A percentile compares a stretch with the other conserved stretches of the same genome.
These are phyloP conservation scores for Diabrotica undecimpunctata DNA, from an alignment of 1,140 invertebrate species.

Conservation along the genomic window DNA sequence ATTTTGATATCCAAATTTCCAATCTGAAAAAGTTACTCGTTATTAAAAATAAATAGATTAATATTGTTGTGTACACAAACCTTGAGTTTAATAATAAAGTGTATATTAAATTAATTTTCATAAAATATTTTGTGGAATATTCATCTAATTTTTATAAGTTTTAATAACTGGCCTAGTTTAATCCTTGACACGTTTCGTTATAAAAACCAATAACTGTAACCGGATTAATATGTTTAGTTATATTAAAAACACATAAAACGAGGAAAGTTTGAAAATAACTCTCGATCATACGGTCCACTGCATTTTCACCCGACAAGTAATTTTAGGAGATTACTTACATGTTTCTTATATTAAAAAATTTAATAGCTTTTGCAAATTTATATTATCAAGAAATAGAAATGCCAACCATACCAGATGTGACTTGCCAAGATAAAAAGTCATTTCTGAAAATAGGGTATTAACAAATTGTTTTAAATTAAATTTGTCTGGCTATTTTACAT, in stretches of 20 bases:
- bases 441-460: background rate
- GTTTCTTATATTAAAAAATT: background rate
- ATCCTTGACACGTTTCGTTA: background rate
- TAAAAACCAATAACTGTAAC: background rate
- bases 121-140: no score
- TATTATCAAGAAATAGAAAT: background rate
- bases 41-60: no score
- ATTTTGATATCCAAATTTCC: no score
- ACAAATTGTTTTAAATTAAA: background rate
- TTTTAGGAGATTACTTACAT: background rate
- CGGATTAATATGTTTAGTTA: background rate
- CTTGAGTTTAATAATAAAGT: no score
- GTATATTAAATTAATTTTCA: no score
- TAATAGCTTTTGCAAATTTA: background rate
- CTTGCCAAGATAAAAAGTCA: background rate
- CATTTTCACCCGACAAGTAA: background rate
- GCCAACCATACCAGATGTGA: background rate
- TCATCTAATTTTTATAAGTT: no score
- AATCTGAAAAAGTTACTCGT: no score
- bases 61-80: no score
- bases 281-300: background rate
- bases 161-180: background rate
- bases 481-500: background rate
- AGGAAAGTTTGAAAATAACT: background rate
- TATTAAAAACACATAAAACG: background rate